These are phyloP conservation scores for Camponotus floridanus DNA, from an alignment of 1,140 invertebrate species.

Conservation along the genomic window DNA sequence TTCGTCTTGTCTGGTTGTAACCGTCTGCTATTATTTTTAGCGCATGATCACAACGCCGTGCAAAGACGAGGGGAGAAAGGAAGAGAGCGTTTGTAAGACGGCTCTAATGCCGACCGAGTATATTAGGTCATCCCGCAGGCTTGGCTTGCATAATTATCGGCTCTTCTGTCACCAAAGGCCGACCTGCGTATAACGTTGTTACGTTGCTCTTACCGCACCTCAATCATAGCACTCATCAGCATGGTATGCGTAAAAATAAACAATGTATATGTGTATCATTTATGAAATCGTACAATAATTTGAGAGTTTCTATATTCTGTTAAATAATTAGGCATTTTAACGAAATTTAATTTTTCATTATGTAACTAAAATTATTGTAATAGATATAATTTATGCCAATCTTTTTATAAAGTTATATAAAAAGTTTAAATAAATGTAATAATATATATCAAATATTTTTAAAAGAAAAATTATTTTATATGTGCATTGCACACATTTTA, in stretches of 20 bases:
- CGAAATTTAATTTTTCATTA: not conserved
- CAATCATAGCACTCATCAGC: slow-evolving; percentile 63
- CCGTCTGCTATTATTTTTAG: slow-evolving; percentile 77
- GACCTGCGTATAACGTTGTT: slow-evolving; percentile 53
- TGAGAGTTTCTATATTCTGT: not conserved
- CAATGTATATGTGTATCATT: not conserved
- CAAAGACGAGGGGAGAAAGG: slow-evolving; percentile 42
- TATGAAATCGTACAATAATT: slow-evolving; percentile 14
- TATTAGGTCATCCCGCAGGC: slow-evolving; percentile 75
- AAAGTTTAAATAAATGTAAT: not conserved
- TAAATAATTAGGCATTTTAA: not conserved
- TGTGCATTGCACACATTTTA: not conserved
- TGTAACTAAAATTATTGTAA: not conserved
- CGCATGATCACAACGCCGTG: slow-evolving; percentile 66
- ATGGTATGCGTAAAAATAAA: slow-evolving; percentile 70
- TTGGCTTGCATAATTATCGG: slow-evolving; percentile 75
- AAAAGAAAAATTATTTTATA: slow-evolving; percentile 16
- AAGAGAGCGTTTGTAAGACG: slow-evolving; percentile 60
- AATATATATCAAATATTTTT: not conserved
- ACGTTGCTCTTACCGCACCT: slow-evolving; percentile 70
- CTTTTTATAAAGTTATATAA: not conserved
- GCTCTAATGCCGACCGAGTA: slow-evolving; percentile 59
- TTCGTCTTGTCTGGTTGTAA: slow-evolving; percentile 66
- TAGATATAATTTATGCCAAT: not conserved
- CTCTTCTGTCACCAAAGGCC: slow-evolving; percentile 73